Base-by-base conservation (phyloP, 2,888 invertebrate species). In the Hydrotaea cyrtoneurina region DNA sequence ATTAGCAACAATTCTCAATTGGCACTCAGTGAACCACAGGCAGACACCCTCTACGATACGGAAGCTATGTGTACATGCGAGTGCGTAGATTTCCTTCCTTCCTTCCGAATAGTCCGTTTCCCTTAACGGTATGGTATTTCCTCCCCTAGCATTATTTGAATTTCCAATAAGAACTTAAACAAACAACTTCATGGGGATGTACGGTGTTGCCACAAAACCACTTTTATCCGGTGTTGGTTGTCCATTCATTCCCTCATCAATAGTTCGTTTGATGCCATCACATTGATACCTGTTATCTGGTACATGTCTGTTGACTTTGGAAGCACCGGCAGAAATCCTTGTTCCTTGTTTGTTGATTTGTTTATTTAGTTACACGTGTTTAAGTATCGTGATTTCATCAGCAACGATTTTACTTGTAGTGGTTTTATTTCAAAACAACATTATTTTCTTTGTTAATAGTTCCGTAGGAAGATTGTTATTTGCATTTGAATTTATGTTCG, bases 281-380 rank as follows among this genome's bases (percentile, higher is more conserved):
- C 15, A 46, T 2, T 23, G 74, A 74, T 74, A 74, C 59, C 59
- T 74, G 74, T 73, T 26, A 74, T 62, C 43, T 36, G 36, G 73
- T 2, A 46, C n/a, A 50, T 26, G 7, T 31, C 7, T 7, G 13
- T 11, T 17, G 10, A 66, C 66, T 55, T 55, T 55, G 23, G 26
- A 72, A 19, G n/a, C 15, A 17, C 13, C 36, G 11, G 17, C 72
- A 72, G 19, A 55, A 4, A 10, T 73, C 36, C 15, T 57, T 39
- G n/a, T n/a, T n/a, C 1, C 39, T 62, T 74, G 43, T 15, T 2
- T 74, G n/a, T 15, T 59, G n/a, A 69, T 43, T 74, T 83, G 80
- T 80, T 80, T 80, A 72, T 64, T 78, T 74, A 78, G 74, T 69
- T n/a, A 71, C 83, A 83, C 83, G 80, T 83, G 83, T 64, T 77